Conservation (phyloP, 1,140 invertebrate genomes). For the Zaprionus capensis region DNA sequence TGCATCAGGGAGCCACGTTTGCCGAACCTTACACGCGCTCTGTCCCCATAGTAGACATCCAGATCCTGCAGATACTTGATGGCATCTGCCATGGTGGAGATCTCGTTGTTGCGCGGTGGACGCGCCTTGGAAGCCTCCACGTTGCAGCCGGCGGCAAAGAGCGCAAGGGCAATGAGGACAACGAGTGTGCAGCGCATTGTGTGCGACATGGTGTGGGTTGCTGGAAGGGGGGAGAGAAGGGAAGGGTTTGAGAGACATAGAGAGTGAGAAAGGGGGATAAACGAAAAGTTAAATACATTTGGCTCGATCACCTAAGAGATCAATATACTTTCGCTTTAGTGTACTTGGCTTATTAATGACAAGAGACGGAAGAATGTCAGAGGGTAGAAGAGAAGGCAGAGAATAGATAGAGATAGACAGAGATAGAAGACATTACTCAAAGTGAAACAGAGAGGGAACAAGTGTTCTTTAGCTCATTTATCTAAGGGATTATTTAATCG, state of each 20-base stretch:
- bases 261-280: not conserved
- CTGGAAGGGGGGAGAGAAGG: not conserved
- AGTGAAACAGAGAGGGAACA: no score
- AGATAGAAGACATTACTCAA: no score
- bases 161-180: constrained; percentile 56
- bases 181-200: constrained; percentile 69
- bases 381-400: no score
- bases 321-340: not conserved
- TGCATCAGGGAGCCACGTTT: constrained; percentile 62
- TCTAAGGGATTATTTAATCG: no score
- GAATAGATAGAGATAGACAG: no score
- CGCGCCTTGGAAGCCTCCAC: constrained; percentile 69
- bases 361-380: no score
- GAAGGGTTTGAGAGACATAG: not conserved
- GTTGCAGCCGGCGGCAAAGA: constrained; percentile 56
- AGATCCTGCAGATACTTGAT: constrained; percentile 81
- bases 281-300: not conserved
- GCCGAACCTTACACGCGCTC: constrained; percentile 72
- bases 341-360: not conserved
- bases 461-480: no score
- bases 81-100: constrained; percentile 78
- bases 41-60: constrained; percentile 79
- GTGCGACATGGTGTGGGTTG: constrained; percentile 53
- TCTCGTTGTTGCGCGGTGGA: constrained; percentile 79
- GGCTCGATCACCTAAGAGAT: no score